Evolutionary conservation across 2,797 vertebrate genomes (phyloP).

Genomic region (Crenichthys baileyi): DNA sequence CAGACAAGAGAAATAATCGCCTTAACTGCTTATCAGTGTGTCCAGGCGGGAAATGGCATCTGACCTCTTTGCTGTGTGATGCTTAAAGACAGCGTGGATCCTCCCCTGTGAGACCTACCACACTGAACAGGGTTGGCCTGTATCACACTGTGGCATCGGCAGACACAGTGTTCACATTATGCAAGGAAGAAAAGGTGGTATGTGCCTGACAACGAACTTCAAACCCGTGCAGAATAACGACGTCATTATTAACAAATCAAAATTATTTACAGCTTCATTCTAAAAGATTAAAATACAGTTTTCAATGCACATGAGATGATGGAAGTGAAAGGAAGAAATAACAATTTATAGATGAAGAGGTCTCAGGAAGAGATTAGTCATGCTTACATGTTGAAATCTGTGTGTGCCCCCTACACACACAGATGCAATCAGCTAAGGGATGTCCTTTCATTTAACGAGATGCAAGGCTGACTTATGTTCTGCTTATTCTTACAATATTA

Average conservation of each 20-base stretch:
- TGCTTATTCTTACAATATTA: slow-evolving; percentile 56
- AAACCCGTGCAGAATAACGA: slow-evolving; percentile 15
- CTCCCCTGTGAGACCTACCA: slow-evolving; percentile 30
- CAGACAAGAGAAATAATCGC: slow-evolving; percentile 66
- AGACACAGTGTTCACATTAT: slow-evolving; percentile 10
- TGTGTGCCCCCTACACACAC: slow-evolving; percentile 54
- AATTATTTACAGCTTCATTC: slow-evolving; percentile 32
- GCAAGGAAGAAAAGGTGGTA: slow-evolving; percentile 17
- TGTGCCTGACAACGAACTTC: slow-evolving; percentile 21
- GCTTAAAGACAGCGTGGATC: slow-evolving; percentile 31
- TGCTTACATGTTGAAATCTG: slow-evolving; percentile 61
- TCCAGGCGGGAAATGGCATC: slow-evolving; percentile 67
- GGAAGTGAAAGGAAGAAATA: slow-evolving; percentile 18
- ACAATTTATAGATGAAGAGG: slow-evolving; percentile 43
- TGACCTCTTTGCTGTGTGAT: slow-evolving; percentile 43
- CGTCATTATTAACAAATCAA: slow-evolving; percentile 33
- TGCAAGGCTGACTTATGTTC: slow-evolving; percentile 39
- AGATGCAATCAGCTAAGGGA: slow-evolving; percentile 56
- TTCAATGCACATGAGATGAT: slow-evolving; percentile 14
- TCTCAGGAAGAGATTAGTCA: slow-evolving; percentile 70
- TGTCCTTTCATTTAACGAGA: slow-evolving; percentile 48
- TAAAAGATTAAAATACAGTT: slow-evolving; percentile 48
- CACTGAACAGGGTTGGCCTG: slow-evolving; percentile 6
- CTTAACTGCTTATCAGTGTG: slow-evolving; percentile 74
- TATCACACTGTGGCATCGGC: slow-evolving; percentile 8